phyloP scores from a whole-genome alignment of 2,113 vertebrate genomes.

The Albula glossodonta region DNA sequence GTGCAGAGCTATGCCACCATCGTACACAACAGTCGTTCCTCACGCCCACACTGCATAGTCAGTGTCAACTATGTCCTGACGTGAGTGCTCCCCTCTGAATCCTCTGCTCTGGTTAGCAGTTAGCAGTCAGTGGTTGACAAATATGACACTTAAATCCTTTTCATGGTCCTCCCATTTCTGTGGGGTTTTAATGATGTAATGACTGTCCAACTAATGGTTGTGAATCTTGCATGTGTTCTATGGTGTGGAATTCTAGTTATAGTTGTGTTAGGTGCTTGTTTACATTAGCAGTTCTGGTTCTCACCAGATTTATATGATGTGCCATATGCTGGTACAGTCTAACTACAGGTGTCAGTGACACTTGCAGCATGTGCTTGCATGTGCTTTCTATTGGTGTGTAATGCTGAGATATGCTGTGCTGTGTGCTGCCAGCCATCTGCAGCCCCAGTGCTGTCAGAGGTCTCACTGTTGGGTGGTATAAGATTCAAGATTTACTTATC shows the following conservation, averaged over 20 bases:
- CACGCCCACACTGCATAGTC: constrained; percentile 94
- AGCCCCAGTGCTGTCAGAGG: neutral
- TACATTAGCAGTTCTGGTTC: neutral
- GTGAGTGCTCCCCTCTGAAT: constrained; percentile 72
- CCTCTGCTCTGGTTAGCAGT: neutral
- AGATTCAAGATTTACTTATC: no score
- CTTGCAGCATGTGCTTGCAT: neutral
- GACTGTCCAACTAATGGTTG: no score
- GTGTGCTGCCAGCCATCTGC: neutral
- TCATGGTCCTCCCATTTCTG: neutral
- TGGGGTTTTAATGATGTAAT: no score
- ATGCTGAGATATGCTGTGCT: neutral
- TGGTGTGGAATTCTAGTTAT: neutral
- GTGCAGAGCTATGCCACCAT: constrained; percentile 94
- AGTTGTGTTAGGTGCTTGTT: neutral
- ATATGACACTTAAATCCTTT: neutral
- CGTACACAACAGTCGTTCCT: constrained; percentile 93
- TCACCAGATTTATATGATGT: neutral
- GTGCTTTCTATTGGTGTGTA: neutral
- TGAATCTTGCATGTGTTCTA: no score
- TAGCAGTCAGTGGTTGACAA: neutral
- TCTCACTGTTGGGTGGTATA: neutral
- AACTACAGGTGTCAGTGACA: neutral
- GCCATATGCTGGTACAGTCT: neutral
- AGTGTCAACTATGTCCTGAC: constrained; percentile 96